Percentiles rank a stretch among this genome's conserved stretches.
These are phyloP conservation scores for Zoroaster sp. DNA, from an alignment of 53 echinoderm and acorn worm genomes.

Conservation along the genomic window DNA sequence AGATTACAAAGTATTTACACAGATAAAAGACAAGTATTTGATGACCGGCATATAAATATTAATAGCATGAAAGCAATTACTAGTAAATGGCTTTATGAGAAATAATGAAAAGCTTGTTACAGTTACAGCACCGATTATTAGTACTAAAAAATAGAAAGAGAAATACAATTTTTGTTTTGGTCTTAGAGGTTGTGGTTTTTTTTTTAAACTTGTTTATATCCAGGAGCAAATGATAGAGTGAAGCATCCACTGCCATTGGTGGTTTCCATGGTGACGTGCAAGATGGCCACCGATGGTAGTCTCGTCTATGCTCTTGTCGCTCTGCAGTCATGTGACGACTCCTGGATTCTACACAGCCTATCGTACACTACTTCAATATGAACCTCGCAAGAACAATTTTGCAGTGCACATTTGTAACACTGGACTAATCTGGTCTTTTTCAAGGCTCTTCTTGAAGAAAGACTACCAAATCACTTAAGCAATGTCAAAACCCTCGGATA, in stretches of 20 bases:
- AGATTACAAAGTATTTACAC: background rate
- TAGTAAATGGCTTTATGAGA: background rate
- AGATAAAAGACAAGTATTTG: background rate
- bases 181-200: background rate
- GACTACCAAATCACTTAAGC: no score
- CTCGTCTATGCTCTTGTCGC: no score
- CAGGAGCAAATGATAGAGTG: slow-evolving; percentile 43
- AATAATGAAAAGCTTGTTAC: background rate
- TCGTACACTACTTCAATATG: no score
- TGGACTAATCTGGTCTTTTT: no score
- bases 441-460: no score
- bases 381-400: no score
- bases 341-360: no score
- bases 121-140: background rate
- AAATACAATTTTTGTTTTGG: background rate
- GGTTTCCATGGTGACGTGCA: slow-evolving; percentile 33
- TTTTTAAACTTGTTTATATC: background rate
- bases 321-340: no score
- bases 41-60: background rate
- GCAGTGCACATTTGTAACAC: no score
- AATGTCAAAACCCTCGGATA: no score
- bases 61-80: background rate
- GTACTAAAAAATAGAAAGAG: background rate
- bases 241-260: background rate
- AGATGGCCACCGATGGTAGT: background rate